phyloP scores from a whole-genome alignment of 2,797 vertebrate genomes.

The Pangasius djambal region DNA sequence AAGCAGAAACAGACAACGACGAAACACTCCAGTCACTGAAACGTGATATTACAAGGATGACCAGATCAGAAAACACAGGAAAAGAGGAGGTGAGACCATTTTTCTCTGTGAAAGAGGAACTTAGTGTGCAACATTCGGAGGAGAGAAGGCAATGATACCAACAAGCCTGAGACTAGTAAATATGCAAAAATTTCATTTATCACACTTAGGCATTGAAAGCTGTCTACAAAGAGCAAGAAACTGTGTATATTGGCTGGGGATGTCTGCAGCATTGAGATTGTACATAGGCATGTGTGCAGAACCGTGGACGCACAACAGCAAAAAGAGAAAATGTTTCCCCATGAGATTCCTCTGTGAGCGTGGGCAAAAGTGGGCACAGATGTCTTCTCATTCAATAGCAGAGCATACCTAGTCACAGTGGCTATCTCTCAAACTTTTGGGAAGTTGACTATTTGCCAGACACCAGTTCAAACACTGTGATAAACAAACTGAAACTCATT shows the following conservation, averaged over 20 bases:
- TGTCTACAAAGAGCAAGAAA: slow-evolving; percentile 13
- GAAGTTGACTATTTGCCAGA: not conserved
- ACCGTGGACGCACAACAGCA: not conserved
- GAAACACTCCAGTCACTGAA: not conserved
- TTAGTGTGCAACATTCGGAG: slow-evolving; percentile 39
- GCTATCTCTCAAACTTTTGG: slow-evolving; percentile 17
- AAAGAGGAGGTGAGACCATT: slow-evolving; percentile 2
- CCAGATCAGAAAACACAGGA: not conserved
- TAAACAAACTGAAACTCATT: not conserved
- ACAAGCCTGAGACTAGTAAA: slow-evolving; percentile 7
- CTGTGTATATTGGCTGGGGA: slow-evolving; percentile 26
- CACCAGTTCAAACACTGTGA: not conserved
- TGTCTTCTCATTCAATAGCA: slow-evolving; percentile 2
- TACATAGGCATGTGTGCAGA: slow-evolving; percentile 17
- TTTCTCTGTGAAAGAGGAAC: slow-evolving; percentile 18
- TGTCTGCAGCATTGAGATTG: not conserved
- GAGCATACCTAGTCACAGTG: not conserved
- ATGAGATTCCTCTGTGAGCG: not conserved
- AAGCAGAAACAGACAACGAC: not conserved
- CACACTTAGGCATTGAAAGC: slow-evolving; percentile 44
- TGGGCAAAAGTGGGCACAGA: slow-evolving; percentile 23
- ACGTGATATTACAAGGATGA: not conserved
- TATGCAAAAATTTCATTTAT: not conserved
- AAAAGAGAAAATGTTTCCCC: not conserved
- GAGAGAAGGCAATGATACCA: slow-evolving; percentile 37